Conservation (phyloP, 2,797 vertebrate species). For the Antennarius maculatus region DNA sequence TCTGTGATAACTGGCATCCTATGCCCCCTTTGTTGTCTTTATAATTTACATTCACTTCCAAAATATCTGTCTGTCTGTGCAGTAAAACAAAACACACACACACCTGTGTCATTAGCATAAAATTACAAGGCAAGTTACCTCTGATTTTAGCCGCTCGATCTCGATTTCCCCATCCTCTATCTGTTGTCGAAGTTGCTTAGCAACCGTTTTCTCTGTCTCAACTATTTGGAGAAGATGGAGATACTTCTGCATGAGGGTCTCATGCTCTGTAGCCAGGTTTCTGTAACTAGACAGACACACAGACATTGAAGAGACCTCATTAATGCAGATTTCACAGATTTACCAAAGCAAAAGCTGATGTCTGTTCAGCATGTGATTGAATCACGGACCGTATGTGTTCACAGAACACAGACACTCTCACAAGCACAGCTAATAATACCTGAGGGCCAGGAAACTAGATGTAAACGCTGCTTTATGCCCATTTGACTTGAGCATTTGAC, state of each 20-base stretch:
- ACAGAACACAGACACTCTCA: constrained; percentile 30
- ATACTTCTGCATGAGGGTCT: constrained; percentile 98
- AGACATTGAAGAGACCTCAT: constrained; percentile 52
- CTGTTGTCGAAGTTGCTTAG: constrained; percentile 98
- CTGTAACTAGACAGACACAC: constrained; percentile 85
- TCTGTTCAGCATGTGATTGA: constrained; percentile 52
- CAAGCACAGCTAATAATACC: constrained; percentile 36
- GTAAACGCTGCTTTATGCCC: constrained; percentile 29
- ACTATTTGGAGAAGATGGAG: constrained; percentile 98
- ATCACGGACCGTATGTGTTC: constrained; percentile 26
- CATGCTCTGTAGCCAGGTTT: constrained; percentile 95
- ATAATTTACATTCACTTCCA: constrained; percentile 6
- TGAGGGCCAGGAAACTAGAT: constrained; percentile 15
- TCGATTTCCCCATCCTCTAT: constrained; percentile 97
- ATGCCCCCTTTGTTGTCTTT: constrained; percentile 18
- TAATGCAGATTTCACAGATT: constrained; percentile 40
- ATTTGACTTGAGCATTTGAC: constrained; percentile 20
- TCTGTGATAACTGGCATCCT: constrained; percentile 33
- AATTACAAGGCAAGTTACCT: constrained; percentile 84
- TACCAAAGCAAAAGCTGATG: constrained; percentile 46
- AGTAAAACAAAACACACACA: constrained; percentile 29
- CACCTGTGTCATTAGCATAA: constrained; percentile 44
- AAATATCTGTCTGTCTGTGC: constrained; percentile 2
- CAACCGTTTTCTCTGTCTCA: constrained; percentile 98
- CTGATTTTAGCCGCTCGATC: constrained; percentile 95